A percentile compares a stretch with the other conserved stretches of the same genome.
Evolutionary conservation across 2,888 invertebrate genomes (phyloP).

Genomic region (Geophilus truncorum): DNA sequence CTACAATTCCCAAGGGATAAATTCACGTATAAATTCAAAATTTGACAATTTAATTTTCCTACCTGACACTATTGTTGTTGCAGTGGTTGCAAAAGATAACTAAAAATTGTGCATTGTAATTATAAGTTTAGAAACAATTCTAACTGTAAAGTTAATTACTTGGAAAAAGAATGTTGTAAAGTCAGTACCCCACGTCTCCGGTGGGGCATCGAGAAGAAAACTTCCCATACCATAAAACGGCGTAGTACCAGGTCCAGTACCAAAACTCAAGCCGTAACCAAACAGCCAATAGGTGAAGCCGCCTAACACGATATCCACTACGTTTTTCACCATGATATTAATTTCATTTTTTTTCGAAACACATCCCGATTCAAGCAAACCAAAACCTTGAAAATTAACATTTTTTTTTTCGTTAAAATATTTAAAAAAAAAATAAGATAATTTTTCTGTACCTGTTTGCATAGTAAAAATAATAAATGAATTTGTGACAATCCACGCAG

Average conservation of each 20-base stretch:
- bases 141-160: not conserved
- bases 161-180: constrained; percentile 49
- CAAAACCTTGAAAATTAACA: constrained; percentile 63
- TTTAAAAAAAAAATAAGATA: not conserved
- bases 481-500: constrained; percentile 45
- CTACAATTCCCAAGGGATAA: constrained; percentile 46
- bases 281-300: constrained; percentile 92
- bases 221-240: constrained; percentile 49
- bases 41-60: not conserved
- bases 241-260: constrained; percentile 44
- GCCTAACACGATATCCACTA: constrained; percentile 86
- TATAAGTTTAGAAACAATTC: constrained; percentile 5
- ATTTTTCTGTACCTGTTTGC: constrained; percentile 45
- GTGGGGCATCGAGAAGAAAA: constrained; percentile 48
- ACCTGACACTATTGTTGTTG: constrained; percentile 79
- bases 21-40: constrained; percentile 31
- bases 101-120: constrained; percentile 29
- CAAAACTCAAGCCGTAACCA: constrained; percentile 45
- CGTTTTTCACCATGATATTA: constrained; percentile 96
- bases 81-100: constrained; percentile 75
- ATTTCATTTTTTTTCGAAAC: constrained; percentile 91
- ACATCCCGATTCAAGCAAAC: constrained; percentile 87
- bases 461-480: constrained; percentile 48
- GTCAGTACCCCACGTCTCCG: constrained; percentile 43
- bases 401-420: not conserved